Conservation (phyloP, 2,797 vertebrate species). For the Brachyrhaphis roseni region DNA sequence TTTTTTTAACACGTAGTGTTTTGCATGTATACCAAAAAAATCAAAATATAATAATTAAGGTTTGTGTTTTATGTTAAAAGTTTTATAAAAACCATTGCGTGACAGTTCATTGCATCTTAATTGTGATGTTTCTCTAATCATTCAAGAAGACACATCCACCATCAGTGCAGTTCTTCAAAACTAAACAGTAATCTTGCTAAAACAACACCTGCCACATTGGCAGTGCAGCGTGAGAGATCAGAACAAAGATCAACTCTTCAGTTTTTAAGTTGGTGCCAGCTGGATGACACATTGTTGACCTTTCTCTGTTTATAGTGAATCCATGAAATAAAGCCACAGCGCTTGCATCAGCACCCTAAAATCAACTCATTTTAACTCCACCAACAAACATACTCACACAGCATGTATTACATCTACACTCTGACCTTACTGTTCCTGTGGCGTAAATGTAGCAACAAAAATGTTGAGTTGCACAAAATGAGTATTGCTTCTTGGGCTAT, state of each 20-base stretch:
- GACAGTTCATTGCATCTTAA: neutral
- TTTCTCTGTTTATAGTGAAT: constrained; percentile 62
- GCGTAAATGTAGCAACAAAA: constrained; percentile 41
- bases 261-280: constrained; percentile 60
- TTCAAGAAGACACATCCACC: constrained; percentile 52
- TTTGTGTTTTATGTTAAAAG: neutral
- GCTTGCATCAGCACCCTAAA: constrained; percentile 32
- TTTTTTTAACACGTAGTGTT: neutral
- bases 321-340: constrained; percentile 53
- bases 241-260: constrained; percentile 40
- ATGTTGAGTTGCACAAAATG: constrained; percentile 25
- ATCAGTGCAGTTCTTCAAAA: constrained; percentile 67
- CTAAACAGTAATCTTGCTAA: constrained; percentile 44
- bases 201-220: constrained; percentile 51
- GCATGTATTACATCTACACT: constrained; percentile 23
- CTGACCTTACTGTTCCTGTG: constrained; percentile 57
- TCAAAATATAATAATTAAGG: neutral
- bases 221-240: constrained; percentile 36
- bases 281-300: constrained; percentile 68
- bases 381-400: neutral
- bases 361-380: constrained; percentile 19
- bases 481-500: constrained; percentile 23
- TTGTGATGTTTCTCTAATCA: constrained; percentile 21
- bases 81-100: neutral
- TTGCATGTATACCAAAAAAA: neutral